Conservation (phyloP, 23 tunicate genomes). For the Trididemnum clinides region DNA sequence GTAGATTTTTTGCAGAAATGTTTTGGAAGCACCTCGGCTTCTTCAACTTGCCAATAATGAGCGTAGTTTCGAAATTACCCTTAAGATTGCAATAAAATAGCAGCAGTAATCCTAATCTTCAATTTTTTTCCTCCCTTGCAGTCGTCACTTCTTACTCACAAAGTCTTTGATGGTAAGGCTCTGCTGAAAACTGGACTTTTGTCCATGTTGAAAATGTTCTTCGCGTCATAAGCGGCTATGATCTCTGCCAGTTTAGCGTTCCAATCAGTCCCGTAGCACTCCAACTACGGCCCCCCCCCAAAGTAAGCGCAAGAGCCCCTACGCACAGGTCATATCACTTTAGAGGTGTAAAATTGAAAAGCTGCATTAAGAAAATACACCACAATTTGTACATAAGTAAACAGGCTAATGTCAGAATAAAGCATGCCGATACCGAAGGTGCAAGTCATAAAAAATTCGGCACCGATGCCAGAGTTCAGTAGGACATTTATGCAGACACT, state of each 20-base stretch:
- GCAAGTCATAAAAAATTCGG: too few relatives aligned
- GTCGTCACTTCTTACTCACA: not conserved
- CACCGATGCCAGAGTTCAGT: too few relatives aligned
- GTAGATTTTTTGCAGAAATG: conserved; percentile 5
- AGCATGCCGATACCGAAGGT: too few relatives aligned
- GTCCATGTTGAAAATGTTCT: conserved; percentile 4
- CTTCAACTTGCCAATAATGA: conserved; percentile 4
- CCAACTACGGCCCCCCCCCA: too few relatives aligned
- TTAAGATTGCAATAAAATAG: conserved; percentile 6
- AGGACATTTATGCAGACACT: too few relatives aligned
- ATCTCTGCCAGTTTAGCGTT: not conserved
- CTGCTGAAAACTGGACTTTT: not conserved
- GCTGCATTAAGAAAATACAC: too few relatives aligned
- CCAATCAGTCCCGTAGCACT: too few relatives aligned
- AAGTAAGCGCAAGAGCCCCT: too few relatives aligned
- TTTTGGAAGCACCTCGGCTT: conserved; percentile 8
- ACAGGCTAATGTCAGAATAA: too few relatives aligned
- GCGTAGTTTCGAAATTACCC: not conserved
- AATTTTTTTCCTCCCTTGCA: not conserved
- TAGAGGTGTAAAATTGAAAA: too few relatives aligned
- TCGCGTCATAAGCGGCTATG: not conserved
- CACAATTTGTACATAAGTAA: too few relatives aligned
- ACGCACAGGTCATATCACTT: too few relatives aligned
- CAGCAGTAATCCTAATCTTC: conserved; percentile 14
- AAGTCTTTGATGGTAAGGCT: conserved; percentile 24